Base-by-base conservation (phyloP, 2,797 vertebrate genomes). In the Apodemus agrarius region DNA sequence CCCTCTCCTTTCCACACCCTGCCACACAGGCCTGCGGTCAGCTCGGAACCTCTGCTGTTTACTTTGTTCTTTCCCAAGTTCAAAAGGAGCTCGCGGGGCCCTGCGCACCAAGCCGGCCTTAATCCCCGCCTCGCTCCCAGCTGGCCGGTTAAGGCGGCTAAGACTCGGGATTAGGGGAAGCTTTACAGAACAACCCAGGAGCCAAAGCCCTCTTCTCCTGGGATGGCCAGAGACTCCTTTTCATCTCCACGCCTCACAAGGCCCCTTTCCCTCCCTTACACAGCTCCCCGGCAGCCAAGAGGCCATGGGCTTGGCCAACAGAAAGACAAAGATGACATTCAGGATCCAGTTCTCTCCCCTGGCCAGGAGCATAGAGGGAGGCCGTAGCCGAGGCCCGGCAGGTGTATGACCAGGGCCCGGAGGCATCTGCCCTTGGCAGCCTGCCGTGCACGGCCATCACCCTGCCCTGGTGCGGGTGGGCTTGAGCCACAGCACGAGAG, bases 111-210 rank as follows among this genome's bases (percentile, higher is more conserved):
- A 98, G 98, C 98, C 97, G 96, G 97, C 98, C 98, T 98, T 99
- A 98, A 99, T 98, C 98, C 97, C 98, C 24, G 54, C 90, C 13
- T 83, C 87, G 97, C 98, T 98, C 98, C 98, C 98, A 98, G 98
- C 98, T 98, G 98, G 98, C 98, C 98, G 97, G 98, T 98, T 98
- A 99, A 98, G 98, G 98, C 98, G 95, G 98, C 98, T 98, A 98
- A 99, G 97, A 98, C 97, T 96, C 98, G 92, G 98, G 98, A 99
- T 99, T 98, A 98, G 98, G 98, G 98, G 97, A 94, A 98, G 98
- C 98, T 98, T 99, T 98, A 98, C 98, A 98, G 98, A 98, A 98
- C 98, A 98, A 98, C 98, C 97, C 97, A 94, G 98, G 98, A 98
- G 98, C 98, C 98, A 98, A 98, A 98, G 98, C 98, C 98, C 94